These are phyloP conservation scores for Chanos chanos DNA, from an alignment of 2,797 vertebrate species.

Conservation along the genomic window DNA sequence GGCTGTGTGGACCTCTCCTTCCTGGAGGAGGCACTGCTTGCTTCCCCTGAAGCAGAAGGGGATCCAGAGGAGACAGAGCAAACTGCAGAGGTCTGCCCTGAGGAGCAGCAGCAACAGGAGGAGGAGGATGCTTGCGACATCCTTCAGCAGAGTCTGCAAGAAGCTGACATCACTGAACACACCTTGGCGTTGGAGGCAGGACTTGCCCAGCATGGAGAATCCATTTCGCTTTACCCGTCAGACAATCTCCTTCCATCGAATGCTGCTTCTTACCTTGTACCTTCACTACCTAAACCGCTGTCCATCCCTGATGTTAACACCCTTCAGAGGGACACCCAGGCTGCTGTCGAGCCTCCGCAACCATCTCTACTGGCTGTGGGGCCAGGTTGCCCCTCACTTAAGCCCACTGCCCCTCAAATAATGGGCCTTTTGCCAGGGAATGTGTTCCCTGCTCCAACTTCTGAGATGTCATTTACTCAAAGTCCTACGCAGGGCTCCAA, in stretches of 20 bases:
- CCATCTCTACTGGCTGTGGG: conserved; percentile 74
- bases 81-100: conserved; percentile 54
- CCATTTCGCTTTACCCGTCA: conserved; percentile 66
- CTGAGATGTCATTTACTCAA: conserved; percentile 69
- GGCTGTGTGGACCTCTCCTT: conserved; percentile 78
- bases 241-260: conserved; percentile 56
- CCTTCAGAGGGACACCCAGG: conserved; percentile 74
- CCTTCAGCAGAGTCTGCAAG: conserved; percentile 78
- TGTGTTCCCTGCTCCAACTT: conserved; percentile 68
- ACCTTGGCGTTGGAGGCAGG: conserved; percentile 76
- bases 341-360: conserved; percentile 75
- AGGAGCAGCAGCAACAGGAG: conserved; percentile 50
- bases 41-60: conserved; percentile 61
- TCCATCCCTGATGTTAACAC: conserved; percentile 54
- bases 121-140: conserved; percentile 72
- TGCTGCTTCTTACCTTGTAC: no score
- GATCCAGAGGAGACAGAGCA: conserved; percentile 47
- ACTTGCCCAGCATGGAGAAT: conserved; percentile 59
- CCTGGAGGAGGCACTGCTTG: conserved; percentile 77
- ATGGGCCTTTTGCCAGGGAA: conserved; percentile 75
- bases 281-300: conserved; percentile 64
- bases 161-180: conserved; percentile 80
- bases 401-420: conserved; percentile 70
- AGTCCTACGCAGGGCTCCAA: conserved; percentile 68
- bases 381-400: conserved; percentile 74